Evolutionary conservation across 2,113 vertebrate species (phyloP), one percentile per base, ranked within the genome.

Genomic region (Collichthys lucidus): DNA sequence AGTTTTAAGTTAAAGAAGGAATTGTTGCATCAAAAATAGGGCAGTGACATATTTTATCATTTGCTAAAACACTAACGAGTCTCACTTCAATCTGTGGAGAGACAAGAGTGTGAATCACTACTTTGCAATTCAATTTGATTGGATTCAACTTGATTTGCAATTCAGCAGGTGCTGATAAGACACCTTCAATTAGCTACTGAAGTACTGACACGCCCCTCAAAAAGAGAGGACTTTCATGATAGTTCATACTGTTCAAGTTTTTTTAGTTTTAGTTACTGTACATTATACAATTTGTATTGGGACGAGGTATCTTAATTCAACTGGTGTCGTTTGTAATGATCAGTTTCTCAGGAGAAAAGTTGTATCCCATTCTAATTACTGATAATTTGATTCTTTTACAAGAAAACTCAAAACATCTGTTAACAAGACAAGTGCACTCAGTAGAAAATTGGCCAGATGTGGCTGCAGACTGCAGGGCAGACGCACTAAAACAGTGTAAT

Each of bases 111-210:
- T 1, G 44, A 69, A 44, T 60, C 44, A 40, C 79, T 60, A 66
- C 35, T 65, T 70, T 77, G 66, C 77, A 65, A 47, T 64, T 85
- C 65, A 46, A 14, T 62, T 82, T 75, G 60, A 81, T 59, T 78
- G 64, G 47, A 74, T 44, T 80, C 35, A 80, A 14, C 35, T 22
- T 64, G 17, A 82, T 82, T 80, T 50, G 52, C 46, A 77, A 69
- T 57, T 73, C 59, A 79, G 20, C 19, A 74, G 31, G 72, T 72
- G 44, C 24, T 76, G 40, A 77, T 66, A 67, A 50, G 60, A 75
- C n/a, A 78, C 29, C 69, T 47, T 71, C 26, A 52, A 19, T 17
- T 69, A 61, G 3, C 29, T 44, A 2, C 24, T 62, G 12, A 61
- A 57, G 44, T 12, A 52, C 22, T 10, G 6, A 56, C 26, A n/a